A percentile compares a stretch with the other conserved stretches of the same genome.
Evolutionary conservation across 2,113 vertebrate species (phyloP).

Genomic region (Myotis lucifugus): DNA sequence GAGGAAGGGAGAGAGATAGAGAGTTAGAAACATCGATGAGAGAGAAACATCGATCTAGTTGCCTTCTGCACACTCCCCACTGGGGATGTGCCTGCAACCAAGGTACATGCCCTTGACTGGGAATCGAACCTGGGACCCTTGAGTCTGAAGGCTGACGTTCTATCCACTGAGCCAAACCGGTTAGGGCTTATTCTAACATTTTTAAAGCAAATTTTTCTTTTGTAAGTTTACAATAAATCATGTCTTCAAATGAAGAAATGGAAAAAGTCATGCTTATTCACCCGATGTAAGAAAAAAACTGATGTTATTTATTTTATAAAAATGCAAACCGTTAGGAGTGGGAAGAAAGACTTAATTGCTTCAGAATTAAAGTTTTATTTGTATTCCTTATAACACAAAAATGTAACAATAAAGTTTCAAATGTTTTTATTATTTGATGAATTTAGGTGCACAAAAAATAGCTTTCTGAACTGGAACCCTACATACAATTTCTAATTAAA

Average conservation of each 20-base stretch:
- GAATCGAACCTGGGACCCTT: no score
- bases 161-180: no score
- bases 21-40: no score
- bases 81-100: no score
- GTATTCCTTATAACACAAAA: constrained; percentile 38
- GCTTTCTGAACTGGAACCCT: neutral
- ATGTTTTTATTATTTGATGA: constrained; percentile 20
- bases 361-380: constrained; percentile 32
- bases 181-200: neutral
- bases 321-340: constrained; percentile 3
- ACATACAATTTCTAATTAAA: constrained; percentile 26
- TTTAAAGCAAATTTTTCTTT: constrained; percentile 47
- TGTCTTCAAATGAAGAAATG: constrained; percentile 32
- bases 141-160: no score
- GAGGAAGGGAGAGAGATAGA: no score
- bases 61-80: no score
- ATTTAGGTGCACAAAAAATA: constrained; percentile 15
- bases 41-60: no score
- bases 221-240: constrained; percentile 46
- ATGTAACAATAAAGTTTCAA: constrained; percentile 22
- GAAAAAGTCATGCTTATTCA: constrained; percentile 37
- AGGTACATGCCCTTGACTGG: no score
- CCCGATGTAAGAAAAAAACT: neutral
- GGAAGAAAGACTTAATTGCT: constrained; percentile 36
- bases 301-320: constrained; percentile 52